Evolutionary conservation across 1,140 invertebrate genomes (phyloP), one percentile per base, ranked within the genome.

Genomic region (Zaprionus taronus): DNA sequence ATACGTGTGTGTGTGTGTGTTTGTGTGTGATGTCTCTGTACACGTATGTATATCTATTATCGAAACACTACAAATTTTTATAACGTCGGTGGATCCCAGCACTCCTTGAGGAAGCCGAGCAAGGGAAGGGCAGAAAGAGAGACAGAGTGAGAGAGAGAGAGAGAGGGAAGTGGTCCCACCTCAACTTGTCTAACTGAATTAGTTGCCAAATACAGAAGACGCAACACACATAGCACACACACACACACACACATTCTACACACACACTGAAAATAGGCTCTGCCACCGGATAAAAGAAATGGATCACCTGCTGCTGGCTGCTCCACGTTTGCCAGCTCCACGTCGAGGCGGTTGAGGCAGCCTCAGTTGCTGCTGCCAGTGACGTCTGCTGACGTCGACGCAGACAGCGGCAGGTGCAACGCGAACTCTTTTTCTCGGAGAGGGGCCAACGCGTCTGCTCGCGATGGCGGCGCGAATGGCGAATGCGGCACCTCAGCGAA

Each of bases 271-370:
- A 86, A 87, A 87, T 87, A 87, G 83, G 79, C 83, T 65, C 41
- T 34, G 78, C 85, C 58, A 89, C 85, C 84, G 86, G 86, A 89
- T 90, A 89, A 90, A 90, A 90, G 86, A 89, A 90, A 90, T 90
- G 85, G 85, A 90, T 89, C 85, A 89, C 85, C 85, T 89, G 85
- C 85, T 89, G 80, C 78, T 89, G 62, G 80, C 76, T 75, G 71
- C 65, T 80, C 68, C 63, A 76, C 47, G 51, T n/a, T n/a, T n/a
- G 41, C 5, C 41, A 44, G 41, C 56, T 57, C 57, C 36, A 62
- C 58, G 58, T 14, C 34, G 68, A 20, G 44, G 26, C 38, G 55
- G 53, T 51, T 38, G 22, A 49, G 47, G 65, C n/a, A 17, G 49
- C 20, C 7, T 36, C 36, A 26, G 41, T 57, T 12, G 58, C 31